phyloP scores from a whole-genome alignment of 2,888 invertebrate species.

The Microctonus brassicae region DNA sequence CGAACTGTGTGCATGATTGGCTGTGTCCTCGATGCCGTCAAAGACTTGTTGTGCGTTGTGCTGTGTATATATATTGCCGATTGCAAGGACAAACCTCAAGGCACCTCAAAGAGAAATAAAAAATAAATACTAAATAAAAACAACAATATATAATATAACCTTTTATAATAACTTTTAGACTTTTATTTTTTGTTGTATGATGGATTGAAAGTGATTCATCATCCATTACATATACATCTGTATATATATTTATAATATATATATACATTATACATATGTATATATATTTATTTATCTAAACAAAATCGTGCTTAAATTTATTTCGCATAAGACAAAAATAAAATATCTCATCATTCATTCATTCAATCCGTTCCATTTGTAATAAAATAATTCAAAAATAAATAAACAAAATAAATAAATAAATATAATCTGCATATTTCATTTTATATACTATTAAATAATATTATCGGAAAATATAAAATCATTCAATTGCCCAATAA shows the following conservation, averaged over 20 bases:
- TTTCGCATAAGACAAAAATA: neutral
- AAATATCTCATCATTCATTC: neutral
- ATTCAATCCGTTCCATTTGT: neutral
- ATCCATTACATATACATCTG: neutral
- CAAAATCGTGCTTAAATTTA: neutral
- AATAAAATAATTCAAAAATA: neutral
- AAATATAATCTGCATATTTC: too few relatives aligned
- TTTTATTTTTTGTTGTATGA: neutral
- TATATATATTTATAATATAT: too few relatives aligned
- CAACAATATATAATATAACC: neutral
- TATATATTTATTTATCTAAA: neutral
- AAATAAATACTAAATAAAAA: neutral
- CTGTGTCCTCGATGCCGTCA: constrained; percentile 11
- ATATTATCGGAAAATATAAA: too few relatives aligned
- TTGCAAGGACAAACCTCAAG: constrained; percentile 10
- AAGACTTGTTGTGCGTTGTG: neutral
- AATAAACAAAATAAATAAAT: constrained; percentile 5
- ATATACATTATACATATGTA: too few relatives aligned
- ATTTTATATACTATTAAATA: too few relatives aligned
- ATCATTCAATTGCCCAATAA: too few relatives aligned
- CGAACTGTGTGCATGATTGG: constrained; percentile 7
- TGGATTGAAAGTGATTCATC: neutral
- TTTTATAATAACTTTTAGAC: neutral
- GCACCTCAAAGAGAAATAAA: neutral
- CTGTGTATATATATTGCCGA: neutral